Evolutionary conservation across 2,888 invertebrate genomes (phyloP).

Genomic region (Mythimna pallens): DNA sequence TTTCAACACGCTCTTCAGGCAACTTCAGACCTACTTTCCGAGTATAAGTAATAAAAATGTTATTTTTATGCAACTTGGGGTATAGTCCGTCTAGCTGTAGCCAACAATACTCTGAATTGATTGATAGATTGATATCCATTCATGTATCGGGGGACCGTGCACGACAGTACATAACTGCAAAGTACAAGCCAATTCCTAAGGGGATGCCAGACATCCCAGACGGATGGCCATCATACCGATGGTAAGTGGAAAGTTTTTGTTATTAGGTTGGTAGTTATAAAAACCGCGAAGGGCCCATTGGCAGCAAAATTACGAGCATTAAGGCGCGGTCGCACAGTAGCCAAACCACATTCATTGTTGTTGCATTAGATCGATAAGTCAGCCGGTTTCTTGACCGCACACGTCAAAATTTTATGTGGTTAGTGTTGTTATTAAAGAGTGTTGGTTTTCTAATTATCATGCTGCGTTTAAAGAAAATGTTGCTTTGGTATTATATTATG

Average conservation of each 20-base stretch:
- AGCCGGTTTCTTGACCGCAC: slow-evolving; percentile 66
- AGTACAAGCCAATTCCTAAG: slow-evolving; percentile 14
- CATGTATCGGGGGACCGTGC: background rate
- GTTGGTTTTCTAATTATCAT: slow-evolving; percentile 39
- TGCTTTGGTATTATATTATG: background rate
- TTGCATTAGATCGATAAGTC: slow-evolving; percentile 64
- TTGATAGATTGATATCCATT: slow-evolving; percentile 15
- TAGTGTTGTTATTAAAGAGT: slow-evolving; percentile 30
- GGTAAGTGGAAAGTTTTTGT: slow-evolving; percentile 21
- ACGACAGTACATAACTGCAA: background rate
- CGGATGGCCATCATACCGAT: slow-evolving; percentile 10
- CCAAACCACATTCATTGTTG: slow-evolving; percentile 66
- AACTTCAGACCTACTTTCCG: too few relatives aligned
- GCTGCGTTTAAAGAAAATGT: slow-evolving; percentile 4
- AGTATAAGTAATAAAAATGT: background rate
- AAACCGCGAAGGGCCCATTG: slow-evolving; percentile 22
- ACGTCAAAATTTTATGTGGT: slow-evolving; percentile 52
- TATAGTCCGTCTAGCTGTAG: background rate
- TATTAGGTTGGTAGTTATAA: slow-evolving; percentile 27
- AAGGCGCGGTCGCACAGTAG: slow-evolving; percentile 57
- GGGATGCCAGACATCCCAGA: slow-evolving; percentile 5
- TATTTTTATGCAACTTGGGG: background rate
- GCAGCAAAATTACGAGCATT: slow-evolving; percentile 38
- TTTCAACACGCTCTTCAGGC: too few relatives aligned
- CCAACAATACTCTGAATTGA: slow-evolving; percentile 9